Conservation (phyloP, 2,888 invertebrate species). For the Camponotus fellah region DNA sequence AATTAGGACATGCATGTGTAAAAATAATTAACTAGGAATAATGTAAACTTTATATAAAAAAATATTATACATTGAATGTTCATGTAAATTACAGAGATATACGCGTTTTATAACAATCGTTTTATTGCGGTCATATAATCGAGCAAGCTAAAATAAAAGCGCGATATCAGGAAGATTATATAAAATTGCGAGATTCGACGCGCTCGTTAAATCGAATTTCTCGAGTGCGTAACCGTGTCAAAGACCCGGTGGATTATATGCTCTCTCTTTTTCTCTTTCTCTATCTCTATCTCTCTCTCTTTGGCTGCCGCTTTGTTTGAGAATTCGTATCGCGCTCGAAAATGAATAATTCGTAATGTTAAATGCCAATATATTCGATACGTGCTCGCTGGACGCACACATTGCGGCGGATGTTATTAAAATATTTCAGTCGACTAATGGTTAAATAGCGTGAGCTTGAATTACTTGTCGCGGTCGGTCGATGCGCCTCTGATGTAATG, state of each 20-base stretch:
- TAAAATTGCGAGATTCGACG: slow-evolving; percentile 29
- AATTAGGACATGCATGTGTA: background rate
- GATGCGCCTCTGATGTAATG: slow-evolving; percentile 19
- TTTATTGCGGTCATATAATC: slow-evolving; percentile 10
- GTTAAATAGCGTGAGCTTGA: slow-evolving; percentile 56
- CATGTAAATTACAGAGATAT: background rate
- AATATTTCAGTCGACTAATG: slow-evolving; percentile 55
- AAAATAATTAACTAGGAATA: slow-evolving; percentile 6
- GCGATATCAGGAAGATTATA: slow-evolving; percentile 7
- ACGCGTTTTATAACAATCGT: background rate
- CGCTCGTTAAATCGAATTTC: slow-evolving; percentile 47
- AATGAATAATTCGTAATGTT: slow-evolving; percentile 57
- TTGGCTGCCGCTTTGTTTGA: slow-evolving; percentile 30
- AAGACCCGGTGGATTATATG: slow-evolving; percentile 37
- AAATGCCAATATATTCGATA: slow-evolving; percentile 55
- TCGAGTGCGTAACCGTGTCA: slow-evolving; percentile 34
- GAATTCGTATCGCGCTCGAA: slow-evolving; percentile 46
- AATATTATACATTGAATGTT: background rate
- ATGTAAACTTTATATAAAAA: background rate
- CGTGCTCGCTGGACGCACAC: slow-evolving; percentile 42
- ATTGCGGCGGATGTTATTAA: slow-evolving; percentile 54
- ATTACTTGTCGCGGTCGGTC: slow-evolving; percentile 48
- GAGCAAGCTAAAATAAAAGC: slow-evolving; percentile 26
- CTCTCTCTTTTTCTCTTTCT: slow-evolving; percentile 18
- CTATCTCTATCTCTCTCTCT: slow-evolving; percentile 11